Evolutionary conservation across 2,797 vertebrate species (phyloP).

Genomic region (Bradypodion ventrale): DNA sequence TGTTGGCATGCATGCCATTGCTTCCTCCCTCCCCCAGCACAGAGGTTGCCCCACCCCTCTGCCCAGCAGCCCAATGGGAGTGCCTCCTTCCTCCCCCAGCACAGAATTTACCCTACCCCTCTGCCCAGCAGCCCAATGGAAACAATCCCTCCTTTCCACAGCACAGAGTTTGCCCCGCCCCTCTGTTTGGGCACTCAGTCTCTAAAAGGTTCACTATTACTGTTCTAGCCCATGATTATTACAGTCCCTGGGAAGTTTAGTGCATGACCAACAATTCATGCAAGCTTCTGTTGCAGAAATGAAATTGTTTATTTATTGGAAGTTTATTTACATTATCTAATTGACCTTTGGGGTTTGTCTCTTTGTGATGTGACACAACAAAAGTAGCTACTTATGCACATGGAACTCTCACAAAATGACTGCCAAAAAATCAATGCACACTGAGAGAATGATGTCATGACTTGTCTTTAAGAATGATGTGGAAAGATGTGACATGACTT

Average conservation of each 20-base stretch:
- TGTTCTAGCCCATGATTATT: neutral
- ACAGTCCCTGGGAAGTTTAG: neutral
- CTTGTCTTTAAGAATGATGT: slow-evolving; percentile 13
- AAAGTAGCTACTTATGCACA: neutral
- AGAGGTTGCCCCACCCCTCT: too few relatives aligned
- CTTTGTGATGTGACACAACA: neutral
- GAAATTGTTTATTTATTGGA: neutral
- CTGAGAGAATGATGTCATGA: slow-evolving; percentile 14
- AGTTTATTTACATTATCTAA: neutral
- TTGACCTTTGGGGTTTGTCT: neutral
- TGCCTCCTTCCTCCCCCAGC: too few relatives aligned
- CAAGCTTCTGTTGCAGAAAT: neutral
- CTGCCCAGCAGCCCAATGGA: too few relatives aligned
- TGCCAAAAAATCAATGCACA: neutral
- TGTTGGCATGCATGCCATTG: too few relatives aligned
- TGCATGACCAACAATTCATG: neutral
- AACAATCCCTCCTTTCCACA: too few relatives aligned
- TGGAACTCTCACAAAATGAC: neutral
- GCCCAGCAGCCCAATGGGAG: too few relatives aligned
- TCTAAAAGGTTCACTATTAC: too few relatives aligned
- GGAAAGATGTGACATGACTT: slow-evolving; percentile 21
- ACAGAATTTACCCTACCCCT: too few relatives aligned
- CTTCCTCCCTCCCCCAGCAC: too few relatives aligned
- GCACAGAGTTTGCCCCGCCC: too few relatives aligned
- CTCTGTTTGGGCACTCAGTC: too few relatives aligned